Base-by-base conservation (phyloP, 2,113 vertebrate genomes). In the Grus americana region DNA sequence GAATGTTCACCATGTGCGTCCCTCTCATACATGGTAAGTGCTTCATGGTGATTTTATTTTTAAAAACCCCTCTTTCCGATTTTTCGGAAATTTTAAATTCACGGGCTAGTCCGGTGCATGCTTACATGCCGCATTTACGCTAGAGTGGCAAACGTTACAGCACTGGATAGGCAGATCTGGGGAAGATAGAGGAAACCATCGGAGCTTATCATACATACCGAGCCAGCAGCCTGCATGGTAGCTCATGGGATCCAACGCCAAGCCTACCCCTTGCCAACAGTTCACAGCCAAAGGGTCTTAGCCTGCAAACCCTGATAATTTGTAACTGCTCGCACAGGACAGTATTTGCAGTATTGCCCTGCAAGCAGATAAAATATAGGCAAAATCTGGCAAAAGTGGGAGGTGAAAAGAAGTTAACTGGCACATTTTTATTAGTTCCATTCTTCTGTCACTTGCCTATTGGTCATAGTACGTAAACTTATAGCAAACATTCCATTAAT, bases 1-100 rank as follows among this genome's bases (percentile, higher is more conserved):
- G 94, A 94, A 92, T 95, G 90, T 90, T 97, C 88, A 93, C 92
- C 93, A 88, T 88, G 66, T 78, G 49, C 0, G 5, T 66, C 68
- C 85, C 73, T 91, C 78, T 93, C 94, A 96, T 94, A 96, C 47
- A 94, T 34, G 63, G 57, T 29, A 95, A 90, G 86, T 79, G 90
- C 85, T 97, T 96, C 80, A 86, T 85, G 94, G 93, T 59, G 92
- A 97, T 95, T 94, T 96, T 78, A 65, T 92, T 90, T 97, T 87
- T 42, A 9, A 84, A 91, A 94, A 73, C 2, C 15, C 4, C 18
- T 80, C 46, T 52, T 88, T 65, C 44, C 2, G 1, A 57, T 74
- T 96, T 91, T 86, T 70, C 52, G 44, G 44, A 44, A 54, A 54
- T 54, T 54, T 54, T 54, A 65, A 70, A 86, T 86, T 86, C n/a